Base-by-base conservation (phyloP, 2,888 invertebrate genomes). In the Tribolium freemani region DNA sequence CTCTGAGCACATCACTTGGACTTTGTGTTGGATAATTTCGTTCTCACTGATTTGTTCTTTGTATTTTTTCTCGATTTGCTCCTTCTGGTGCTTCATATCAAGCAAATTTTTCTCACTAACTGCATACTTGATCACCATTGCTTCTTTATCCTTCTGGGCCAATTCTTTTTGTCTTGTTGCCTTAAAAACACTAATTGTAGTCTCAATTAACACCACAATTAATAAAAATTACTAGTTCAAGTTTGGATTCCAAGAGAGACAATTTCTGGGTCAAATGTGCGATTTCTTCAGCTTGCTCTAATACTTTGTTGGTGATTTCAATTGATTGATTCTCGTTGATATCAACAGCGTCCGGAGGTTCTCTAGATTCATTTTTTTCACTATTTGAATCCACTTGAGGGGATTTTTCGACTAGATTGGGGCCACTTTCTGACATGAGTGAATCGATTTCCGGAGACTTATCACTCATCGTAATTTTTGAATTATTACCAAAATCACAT, bases 51-150 rank as follows among this genome's bases (percentile, higher is more conserved):
- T 83, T 0, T 90, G 88, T 5, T 93, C 92, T 75, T 90, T 91
- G 72, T 92, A 87, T 70, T 91, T 92, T 72, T 91, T 92, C n/a
- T 92, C 91, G 0, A 91, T 88, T 0, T 81, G 82, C 46, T 94
- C 93, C 51, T 90, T 91, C 0, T 89, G 89, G 57, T 91, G 90
- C 82, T 91, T 91, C 10, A 92, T 91, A 80, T 93, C 93, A 1
- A 96, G 90, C 0, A 94, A 90, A 61, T 92, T 90, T 80, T 94
- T 94, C 83, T 97, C 96, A 13, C 94, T 93, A 76, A 93, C 93
- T 0, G 95, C 97, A 86, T 96, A 97, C 10, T 93, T 91, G 88
- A 97, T 93, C 5, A 97, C 96, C 75, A 94, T 95, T 0, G 91
- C 88, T 82, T 97, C 96, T 77, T 94, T 94, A 79, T 96, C 96